These are phyloP conservation scores for Phylloscopus trochilus DNA, from an alignment of 2,113 vertebrate genomes.

Conservation along the genomic window DNA sequence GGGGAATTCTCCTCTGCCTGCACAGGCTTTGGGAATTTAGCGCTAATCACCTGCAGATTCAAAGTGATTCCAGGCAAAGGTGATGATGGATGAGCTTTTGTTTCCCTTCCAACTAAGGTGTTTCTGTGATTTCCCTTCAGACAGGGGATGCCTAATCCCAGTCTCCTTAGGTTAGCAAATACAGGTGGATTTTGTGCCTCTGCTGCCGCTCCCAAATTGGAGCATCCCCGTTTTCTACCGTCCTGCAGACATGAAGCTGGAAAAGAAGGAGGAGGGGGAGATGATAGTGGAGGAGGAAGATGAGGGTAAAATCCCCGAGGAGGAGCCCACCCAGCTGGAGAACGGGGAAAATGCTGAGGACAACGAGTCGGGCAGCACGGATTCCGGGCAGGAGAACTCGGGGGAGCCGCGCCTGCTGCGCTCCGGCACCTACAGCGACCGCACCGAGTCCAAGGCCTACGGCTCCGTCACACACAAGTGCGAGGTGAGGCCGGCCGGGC, in stretches of 20 bases:
- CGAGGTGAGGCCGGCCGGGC: constrained; percentile 74
- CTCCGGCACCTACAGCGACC: constrained; percentile 75
- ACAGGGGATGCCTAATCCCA: not conserved
- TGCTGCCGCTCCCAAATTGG: not conserved
- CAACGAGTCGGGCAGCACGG: constrained; percentile 55
- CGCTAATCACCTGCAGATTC: not conserved
- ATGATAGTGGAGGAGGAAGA: not conserved
- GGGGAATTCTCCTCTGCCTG: not conserved
- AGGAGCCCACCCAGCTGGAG: constrained; percentile 15
- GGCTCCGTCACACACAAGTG: constrained; percentile 94
- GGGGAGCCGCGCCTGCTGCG: constrained; percentile 66
- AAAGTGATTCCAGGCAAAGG: not conserved
- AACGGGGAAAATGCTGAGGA: constrained; percentile 59
- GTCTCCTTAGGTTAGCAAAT: not conserved
- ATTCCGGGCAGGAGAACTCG: constrained; percentile 67
- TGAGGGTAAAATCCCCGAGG: not conserved
- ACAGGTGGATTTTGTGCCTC: not conserved
- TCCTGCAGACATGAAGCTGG: constrained; percentile 48
- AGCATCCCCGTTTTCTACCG: rapidly evolving
- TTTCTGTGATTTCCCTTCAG: not conserved
- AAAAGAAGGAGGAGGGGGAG: constrained; percentile 44
- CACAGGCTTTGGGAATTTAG: not conserved
- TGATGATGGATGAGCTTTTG: not conserved
- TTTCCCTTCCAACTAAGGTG: not conserved
- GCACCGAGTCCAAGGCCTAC: constrained; percentile 90